Evolutionary conservation across 64 coral and sea anemone genomes (phyloP).

Genomic region (Actinia equina): DNA sequence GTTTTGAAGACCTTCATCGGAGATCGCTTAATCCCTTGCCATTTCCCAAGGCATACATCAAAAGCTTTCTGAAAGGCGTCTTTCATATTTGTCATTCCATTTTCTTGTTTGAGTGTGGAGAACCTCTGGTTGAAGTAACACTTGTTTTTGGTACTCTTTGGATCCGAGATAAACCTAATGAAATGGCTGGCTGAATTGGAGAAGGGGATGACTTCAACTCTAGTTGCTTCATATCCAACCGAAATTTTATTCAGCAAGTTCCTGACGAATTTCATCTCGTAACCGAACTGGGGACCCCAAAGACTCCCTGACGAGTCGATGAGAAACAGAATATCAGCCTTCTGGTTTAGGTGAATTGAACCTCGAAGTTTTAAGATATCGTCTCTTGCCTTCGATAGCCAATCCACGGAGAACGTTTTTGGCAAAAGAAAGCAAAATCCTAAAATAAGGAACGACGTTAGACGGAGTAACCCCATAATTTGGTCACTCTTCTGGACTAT

Average conservation of each 20-base stretch:
- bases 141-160: constrained; percentile 37
- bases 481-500: background rate
- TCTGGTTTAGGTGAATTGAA: constrained; percentile 27
- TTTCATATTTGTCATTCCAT: constrained; percentile 55
- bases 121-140: constrained; percentile 79
- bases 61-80: constrained; percentile 39
- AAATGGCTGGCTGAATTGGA: background rate
- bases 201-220: constrained; percentile 85
- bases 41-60: constrained; percentile 39
- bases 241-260: constrained; percentile 69
- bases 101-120: background rate
- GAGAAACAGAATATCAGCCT: constrained; percentile 73
- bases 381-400: constrained; percentile 45
- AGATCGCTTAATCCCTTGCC: constrained; percentile 14
- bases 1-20: constrained; percentile 33
- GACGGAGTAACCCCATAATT: background rate
- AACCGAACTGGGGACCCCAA: constrained; percentile 9
- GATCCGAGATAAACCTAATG: constrained; percentile 60
- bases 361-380: constrained; percentile 55
- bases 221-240: constrained; percentile 52
- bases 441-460: background rate
- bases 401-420: constrained; percentile 1
- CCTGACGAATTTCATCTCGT: constrained; percentile 71
- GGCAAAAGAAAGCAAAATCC: background rate
- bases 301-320: constrained; percentile 80